These are phyloP conservation scores for Montipora capitata DNA, from an alignment of 92 coral and sea anemone species.

Conservation along the genomic window DNA sequence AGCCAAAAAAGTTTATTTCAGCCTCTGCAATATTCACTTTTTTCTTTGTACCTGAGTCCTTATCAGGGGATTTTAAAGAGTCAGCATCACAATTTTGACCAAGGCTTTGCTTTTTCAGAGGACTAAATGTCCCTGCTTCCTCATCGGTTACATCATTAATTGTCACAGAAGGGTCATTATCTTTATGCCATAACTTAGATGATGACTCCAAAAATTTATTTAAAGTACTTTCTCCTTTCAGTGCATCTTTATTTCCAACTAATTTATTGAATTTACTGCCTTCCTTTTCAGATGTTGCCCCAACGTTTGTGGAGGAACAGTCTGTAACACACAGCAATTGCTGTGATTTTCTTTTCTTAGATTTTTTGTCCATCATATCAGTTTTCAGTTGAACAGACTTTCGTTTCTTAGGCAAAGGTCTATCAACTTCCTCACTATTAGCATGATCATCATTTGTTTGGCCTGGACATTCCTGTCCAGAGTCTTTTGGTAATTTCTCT, in stretches of 20 bases:
- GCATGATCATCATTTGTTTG: neutral
- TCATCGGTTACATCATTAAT: neutral
- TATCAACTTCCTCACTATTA: neutral
- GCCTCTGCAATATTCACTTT: slow-evolving; percentile 20
- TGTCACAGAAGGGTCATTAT: neutral
- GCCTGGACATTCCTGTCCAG: neutral
- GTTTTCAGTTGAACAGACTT: slow-evolving; percentile 45
- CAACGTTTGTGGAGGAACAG: neutral
- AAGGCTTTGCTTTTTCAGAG: neutral
- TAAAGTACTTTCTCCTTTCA: neutral
- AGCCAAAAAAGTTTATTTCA: slow-evolving; percentile 39
- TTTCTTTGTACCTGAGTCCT: slow-evolving; percentile 15
- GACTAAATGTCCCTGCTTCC: neutral
- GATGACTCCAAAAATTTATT: slow-evolving; percentile 15
- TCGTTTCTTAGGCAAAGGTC: slow-evolving; percentile 2
- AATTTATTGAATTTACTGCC: neutral
- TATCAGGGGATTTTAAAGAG: slow-evolving; percentile 3
- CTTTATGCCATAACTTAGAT: slow-evolving; percentile 5
- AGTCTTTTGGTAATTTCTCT: neutral
- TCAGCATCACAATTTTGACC: slow-evolving; percentile 5
- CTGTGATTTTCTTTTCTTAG: slow-evolving; percentile 33
- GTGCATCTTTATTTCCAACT: neutral
- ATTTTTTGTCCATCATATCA: neutral
- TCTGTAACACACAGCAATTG: slow-evolving; percentile 2
- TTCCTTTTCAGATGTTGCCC: neutral